A percentile compares a stretch with the other conserved stretches of the same genome.
Conservation (phyloP, 2,797 vertebrate genomes). For the Oryzias sinensis region DNA sequence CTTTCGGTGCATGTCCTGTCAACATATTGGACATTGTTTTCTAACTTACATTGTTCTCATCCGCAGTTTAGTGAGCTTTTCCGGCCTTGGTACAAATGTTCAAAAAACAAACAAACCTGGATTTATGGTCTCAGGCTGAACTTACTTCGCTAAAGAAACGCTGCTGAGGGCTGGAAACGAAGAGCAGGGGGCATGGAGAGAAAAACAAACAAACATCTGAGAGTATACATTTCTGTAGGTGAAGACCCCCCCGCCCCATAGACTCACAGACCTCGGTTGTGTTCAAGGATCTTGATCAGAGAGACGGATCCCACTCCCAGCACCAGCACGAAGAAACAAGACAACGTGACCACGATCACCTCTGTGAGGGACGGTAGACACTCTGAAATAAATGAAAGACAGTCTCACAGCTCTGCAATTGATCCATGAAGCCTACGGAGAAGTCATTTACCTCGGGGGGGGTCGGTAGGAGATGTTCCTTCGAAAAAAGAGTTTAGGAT, state of each 20-base stretch:
- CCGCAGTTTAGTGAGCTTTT: too few species aligned
- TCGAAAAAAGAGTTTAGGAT: conserved; percentile 12
- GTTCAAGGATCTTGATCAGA: conserved; percentile 40
- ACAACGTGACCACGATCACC: conserved; percentile 59
- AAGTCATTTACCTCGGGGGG: conserved; percentile 42
- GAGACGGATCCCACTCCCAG: conserved; percentile 41
- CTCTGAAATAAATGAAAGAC: conserved; percentile 36
- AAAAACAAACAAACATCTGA: neutral
- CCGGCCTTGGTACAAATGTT: neutral
- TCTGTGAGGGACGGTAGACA: conserved; percentile 33
- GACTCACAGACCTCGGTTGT: conserved; percentile 36
- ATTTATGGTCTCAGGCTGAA: neutral
- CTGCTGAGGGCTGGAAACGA: conserved; percentile 18
- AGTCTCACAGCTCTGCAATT: neutral
- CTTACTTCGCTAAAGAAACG: conserved; percentile 44
- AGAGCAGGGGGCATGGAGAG: neutral
- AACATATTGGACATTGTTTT: too few species aligned
- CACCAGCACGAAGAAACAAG: conserved; percentile 62
- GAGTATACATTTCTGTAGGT: neutral
- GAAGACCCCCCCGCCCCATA: neutral
- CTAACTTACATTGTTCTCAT: too few species aligned
- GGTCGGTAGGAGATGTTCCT: conserved; percentile 27
- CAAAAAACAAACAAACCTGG: neutral
- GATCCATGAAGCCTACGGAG: neutral
- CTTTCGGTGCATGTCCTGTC: too few species aligned